Evolutionary conservation across 2,888 invertebrate genomes (phyloP), one percentile per base, ranked within the genome.

Genomic region (Abscondita cerata): DNA sequence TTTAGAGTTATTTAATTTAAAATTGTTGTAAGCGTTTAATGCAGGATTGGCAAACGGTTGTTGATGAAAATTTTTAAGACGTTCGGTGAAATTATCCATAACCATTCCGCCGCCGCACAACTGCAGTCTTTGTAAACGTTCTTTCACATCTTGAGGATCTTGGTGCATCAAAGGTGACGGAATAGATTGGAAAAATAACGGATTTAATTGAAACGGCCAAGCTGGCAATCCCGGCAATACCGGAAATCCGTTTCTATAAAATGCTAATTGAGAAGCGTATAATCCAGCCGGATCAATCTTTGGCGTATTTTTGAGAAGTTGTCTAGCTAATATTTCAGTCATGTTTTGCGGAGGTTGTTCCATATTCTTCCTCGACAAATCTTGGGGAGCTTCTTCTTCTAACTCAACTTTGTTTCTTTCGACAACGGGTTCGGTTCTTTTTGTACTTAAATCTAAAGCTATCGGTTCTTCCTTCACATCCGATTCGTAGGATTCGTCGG

Each of bases 391-490:
- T n/a, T 77, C 67, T 65, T 78, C 73, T 56, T 54, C 72, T 60
- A 4, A 66, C 58, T 53, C 62, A 69, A 66, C 73, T 70, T 25
- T 64, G 2, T 54, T 55, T 16, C 69, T 72, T 60, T 74, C 74
- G 1, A 71, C 66, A 6, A 73, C 70, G 0, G 73, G 72, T n/a
- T 72, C 72, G 6, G 62, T 48, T 68, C 76, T 87, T 80, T 93
- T 93, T 75, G 91, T 92, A 76, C 93, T 93, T 65, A 95, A 84
- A 81, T 95, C 94, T 46, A 94, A 82, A 2, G 90, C 93, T 63
- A 79, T 74, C 0, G 79, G 76, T 65, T 78, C 72, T 16, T 78
- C 76, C 4, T 74, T 18, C 73, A 15, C 73, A 68, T 44, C 51
- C 5, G 13, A 13, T 18, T 51, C 51, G 11, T 15, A 51, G 18